Evolutionary conservation across 2,113 vertebrate species (phyloP).

Genomic region (Rousettus leschenaultii): DNA sequence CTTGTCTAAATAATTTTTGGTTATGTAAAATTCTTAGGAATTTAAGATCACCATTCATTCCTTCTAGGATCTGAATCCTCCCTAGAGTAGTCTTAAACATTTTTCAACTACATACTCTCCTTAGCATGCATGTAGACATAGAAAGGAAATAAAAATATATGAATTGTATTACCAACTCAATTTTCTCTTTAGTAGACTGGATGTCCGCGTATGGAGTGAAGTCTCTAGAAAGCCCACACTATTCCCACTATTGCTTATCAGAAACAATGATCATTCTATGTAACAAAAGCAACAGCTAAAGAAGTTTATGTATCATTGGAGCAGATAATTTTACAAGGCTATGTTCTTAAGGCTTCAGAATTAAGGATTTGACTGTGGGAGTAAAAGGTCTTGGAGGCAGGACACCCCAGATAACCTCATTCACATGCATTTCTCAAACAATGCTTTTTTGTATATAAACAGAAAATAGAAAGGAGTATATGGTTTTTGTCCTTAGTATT

Average conservation of each 20-base stretch:
- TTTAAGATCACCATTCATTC: not conserved
- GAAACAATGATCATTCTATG: conserved; percentile 73
- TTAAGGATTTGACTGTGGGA: conserved; percentile 65
- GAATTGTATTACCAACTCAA: conserved; percentile 59
- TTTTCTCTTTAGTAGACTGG: conserved; percentile 63
- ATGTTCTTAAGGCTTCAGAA: conserved; percentile 69
- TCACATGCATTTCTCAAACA: conserved; percentile 66
- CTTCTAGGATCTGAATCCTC: not conserved
- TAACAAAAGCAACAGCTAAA: conserved; percentile 78
- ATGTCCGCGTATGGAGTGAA: conserved; percentile 76
- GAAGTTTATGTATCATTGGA: conserved; percentile 74
- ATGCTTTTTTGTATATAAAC: conserved; percentile 45
- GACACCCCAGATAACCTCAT: conserved; percentile 65
- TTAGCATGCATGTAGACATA: not conserved
- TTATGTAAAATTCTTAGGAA: conserved; percentile 15
- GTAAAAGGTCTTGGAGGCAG: conserved; percentile 62
- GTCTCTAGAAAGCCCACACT: conserved; percentile 75
- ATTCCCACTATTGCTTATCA: conserved; percentile 77
- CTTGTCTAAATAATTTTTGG: conserved; percentile 18
- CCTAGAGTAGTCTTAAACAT: not conserved
- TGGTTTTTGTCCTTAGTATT: conserved; percentile 61
- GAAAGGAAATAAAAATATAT: conserved; percentile 70
- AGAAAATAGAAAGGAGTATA: conserved; percentile 60
- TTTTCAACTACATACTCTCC: not conserved
- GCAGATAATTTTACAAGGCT: conserved; percentile 76